Conservation (phyloP, 2,888 invertebrate genomes). For the Agonopterix arenella region DNA sequence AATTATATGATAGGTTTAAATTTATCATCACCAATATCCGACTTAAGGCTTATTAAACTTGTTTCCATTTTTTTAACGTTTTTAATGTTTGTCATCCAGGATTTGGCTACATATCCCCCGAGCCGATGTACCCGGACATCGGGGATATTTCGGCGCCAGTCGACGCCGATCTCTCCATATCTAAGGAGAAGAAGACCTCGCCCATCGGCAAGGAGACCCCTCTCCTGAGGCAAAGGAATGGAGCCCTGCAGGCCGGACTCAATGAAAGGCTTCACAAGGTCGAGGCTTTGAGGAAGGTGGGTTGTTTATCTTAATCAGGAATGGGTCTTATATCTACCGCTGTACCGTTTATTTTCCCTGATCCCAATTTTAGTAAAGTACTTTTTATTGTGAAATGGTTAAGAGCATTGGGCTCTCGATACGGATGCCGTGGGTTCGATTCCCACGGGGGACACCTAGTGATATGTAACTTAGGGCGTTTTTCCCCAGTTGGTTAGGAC, state of each 20-base stretch:
- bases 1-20: too few relatives aligned
- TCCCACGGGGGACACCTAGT: too few relatives aligned
- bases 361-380: too few relatives aligned
- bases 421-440: too few relatives aligned
- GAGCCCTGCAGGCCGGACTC: conserved; percentile 81
- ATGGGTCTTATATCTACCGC: too few relatives aligned
- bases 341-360: too few relatives aligned
- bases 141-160: conserved; percentile 64
- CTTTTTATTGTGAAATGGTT: too few relatives aligned
- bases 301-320: too few relatives aligned
- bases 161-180: conserved; percentile 42
- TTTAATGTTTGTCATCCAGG: conserved; percentile 24
- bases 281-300: conserved; percentile 66
- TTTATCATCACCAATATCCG: too few relatives aligned
- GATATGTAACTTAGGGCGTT: too few relatives aligned
- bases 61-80: neutral
- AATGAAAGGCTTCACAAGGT: conserved; percentile 75
- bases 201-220: conserved; percentile 50
- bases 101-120: conserved; percentile 78
- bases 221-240: conserved; percentile 79
- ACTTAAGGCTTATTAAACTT: neutral
- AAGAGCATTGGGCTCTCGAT: too few relatives aligned
- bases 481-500: too few relatives aligned
- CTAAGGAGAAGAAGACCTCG: conserved; percentile 34
- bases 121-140: conserved; percentile 78